Percentiles rank a stretch among this genome's conserved stretches.
Conservation (phyloP, 2,113 vertebrate species). For the Nothobranchius kuhntae region DNA sequence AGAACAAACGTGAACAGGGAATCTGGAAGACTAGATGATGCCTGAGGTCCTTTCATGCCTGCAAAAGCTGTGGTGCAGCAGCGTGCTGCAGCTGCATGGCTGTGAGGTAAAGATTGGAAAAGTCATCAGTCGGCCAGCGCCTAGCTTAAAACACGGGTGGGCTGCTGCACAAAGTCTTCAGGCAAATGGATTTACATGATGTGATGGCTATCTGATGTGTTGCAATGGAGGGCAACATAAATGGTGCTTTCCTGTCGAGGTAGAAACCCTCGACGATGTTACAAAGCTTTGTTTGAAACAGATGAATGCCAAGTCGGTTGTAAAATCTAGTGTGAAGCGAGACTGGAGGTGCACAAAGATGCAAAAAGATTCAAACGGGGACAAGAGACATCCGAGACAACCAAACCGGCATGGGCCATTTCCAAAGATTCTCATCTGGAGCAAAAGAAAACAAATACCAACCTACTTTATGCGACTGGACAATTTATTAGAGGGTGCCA, state of each 20-base stretch:
- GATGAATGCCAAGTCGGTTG: not conserved
- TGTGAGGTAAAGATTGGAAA: conserved; percentile 80
- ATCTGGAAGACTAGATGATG: conserved; percentile 21
- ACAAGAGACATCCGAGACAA: no score
- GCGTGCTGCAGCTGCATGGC: conserved; percentile 29
- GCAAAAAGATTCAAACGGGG: no score
- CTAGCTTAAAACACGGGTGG: conserved; percentile 75
- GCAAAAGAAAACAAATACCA: conserved; percentile 38
- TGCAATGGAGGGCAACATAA: conserved; percentile 28
- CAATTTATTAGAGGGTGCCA: conserved; percentile 45
- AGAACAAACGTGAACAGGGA: conserved; percentile 79
- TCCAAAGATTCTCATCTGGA: conserved; percentile 35
- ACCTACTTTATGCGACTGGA: conserved; percentile 52
- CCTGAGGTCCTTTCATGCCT: conserved; percentile 30
- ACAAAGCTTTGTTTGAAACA: conserved; percentile 40
- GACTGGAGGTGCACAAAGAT: conserved; percentile 22
- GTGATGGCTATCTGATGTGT: conserved; percentile 63
- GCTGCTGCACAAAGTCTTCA: conserved; percentile 71
- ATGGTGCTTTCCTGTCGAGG: conserved; percentile 44
- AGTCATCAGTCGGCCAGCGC: conserved; percentile 80
- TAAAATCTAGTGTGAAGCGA: conserved; percentile 52
- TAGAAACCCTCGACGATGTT: conserved; percentile 57
- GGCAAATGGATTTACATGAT: conserved; percentile 78
- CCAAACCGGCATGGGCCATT: no score
- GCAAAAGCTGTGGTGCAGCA: conserved; percentile 19